Evolutionary conservation across 2,888 invertebrate species (phyloP).

Genomic region (Aricia artaxerxes): DNA sequence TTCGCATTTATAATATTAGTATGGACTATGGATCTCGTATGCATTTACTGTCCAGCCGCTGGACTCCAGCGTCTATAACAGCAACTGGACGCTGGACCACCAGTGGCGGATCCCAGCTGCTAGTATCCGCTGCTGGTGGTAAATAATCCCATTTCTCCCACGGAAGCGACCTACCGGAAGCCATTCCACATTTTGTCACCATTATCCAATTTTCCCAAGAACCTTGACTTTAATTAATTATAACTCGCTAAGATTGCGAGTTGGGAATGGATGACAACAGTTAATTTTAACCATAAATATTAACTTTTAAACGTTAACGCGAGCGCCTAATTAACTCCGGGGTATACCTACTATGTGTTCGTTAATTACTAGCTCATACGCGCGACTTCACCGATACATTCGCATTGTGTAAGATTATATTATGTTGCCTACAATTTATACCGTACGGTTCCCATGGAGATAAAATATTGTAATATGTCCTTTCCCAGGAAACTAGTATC

Average conservation of each 20-base stretch:
- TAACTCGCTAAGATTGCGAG: slow-evolving; percentile 6
- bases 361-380: not conserved
- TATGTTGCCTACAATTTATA: too few species aligned
- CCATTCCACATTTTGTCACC: not conserved
- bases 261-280: slow-evolving; percentile 2
- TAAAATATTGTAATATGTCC: too few species aligned
- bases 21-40: too few species aligned
- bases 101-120: too few species aligned
- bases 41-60: too few species aligned
- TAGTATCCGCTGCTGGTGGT: too few species aligned
- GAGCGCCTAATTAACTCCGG: slow-evolving; percentile 17
- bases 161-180: not conserved
- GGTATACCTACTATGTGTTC: not conserved
- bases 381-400: not conserved
- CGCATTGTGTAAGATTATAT: not conserved
- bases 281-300: slow-evolving; percentile 29
- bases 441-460: too few species aligned
- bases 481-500: too few species aligned
- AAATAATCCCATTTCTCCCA: not conserved
- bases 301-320: slow-evolving; percentile 27
- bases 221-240: slow-evolving; percentile 17
- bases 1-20: too few species aligned
- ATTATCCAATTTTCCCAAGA: slow-evolving; percentile 15
- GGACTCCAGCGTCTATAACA: too few species aligned
- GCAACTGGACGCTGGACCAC: too few species aligned